These are phyloP conservation scores for Riptortus pedestris DNA, from an alignment of 1,140 invertebrate species.

Conservation along the genomic window DNA sequence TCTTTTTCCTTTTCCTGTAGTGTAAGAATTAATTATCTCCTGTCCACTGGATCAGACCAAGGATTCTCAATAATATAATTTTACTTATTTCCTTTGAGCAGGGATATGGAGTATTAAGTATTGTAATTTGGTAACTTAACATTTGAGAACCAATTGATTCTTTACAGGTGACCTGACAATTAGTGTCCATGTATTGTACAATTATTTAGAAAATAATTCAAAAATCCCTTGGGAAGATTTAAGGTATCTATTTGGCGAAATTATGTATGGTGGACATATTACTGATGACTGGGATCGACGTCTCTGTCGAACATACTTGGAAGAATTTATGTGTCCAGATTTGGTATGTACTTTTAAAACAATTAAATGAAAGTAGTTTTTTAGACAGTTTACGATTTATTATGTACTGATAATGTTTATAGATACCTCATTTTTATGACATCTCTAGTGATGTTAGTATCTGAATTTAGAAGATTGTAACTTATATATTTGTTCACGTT, in stretches of 20 bases:
- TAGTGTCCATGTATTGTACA: conserved; percentile 80
- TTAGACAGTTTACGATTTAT: not conserved
- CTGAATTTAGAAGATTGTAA: too few species aligned
- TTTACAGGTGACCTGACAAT: conserved; percentile 86
- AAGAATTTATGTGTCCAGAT: conserved; percentile 76
- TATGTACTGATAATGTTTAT: not conserved
- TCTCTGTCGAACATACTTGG: conserved; percentile 75
- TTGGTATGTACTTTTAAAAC: conserved; percentile 43
- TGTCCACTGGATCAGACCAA: too few species aligned
- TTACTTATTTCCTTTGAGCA: too few species aligned
- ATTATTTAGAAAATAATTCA: conserved; percentile 83
- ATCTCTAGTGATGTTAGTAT: too few species aligned
- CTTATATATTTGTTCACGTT: too few species aligned
- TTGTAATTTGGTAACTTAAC: too few species aligned
- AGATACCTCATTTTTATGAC: too few species aligned
- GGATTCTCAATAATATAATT: too few species aligned
- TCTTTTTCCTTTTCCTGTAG: too few species aligned
- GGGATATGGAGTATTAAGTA: too few species aligned
- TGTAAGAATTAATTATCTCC: too few species aligned
- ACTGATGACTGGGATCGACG: conserved; percentile 91
- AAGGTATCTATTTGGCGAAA: conserved; percentile 86
- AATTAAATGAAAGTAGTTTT: not conserved
- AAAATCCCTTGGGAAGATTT: conserved; percentile 87
- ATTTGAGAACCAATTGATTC: too few species aligned
- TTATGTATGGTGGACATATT: conserved; percentile 95